phyloP scores from a whole-genome alignment of 2,888 invertebrate species.

The Amphipyra tragopoginis region DNA sequence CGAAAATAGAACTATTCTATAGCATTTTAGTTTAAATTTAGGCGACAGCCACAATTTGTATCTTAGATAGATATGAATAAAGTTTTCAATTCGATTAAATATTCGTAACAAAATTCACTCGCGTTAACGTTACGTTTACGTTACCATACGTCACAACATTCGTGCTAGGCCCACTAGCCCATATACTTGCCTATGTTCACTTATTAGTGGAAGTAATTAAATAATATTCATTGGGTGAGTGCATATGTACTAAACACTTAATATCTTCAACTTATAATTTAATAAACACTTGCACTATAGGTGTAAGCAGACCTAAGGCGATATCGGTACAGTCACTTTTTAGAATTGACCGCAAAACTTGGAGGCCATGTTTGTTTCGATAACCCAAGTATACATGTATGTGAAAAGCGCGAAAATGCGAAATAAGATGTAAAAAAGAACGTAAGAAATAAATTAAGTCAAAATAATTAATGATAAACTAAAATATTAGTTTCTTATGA shows the following conservation, averaged over 20 bases:
- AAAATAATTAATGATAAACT: conserved; percentile 10
- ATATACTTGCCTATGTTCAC: background rate
- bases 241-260: background rate
- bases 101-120: too few species aligned
- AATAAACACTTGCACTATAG: background rate
- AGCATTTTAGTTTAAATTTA: too few species aligned
- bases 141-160: too few species aligned
- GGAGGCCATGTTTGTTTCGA: background rate
- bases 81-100: too few species aligned
- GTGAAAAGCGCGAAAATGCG: background rate
- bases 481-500: conserved; percentile 8
- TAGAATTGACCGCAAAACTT: background rate
- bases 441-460: conserved; percentile 3
- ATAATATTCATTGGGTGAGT: background rate
- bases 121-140: too few species aligned
- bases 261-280: background rate
- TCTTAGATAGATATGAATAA: too few species aligned
- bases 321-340: background rate
- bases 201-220: conserved; percentile 4
- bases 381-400: conserved; percentile 21
- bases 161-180: too few species aligned
- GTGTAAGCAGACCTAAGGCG: conserved; percentile 1
- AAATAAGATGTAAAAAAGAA: conserved; percentile 1
- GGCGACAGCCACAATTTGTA: too few species aligned
- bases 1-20: too few species aligned